Evolutionary conservation across 2,888 invertebrate genomes (phyloP), one percentile per base, ranked within the genome.

Genomic region (Tryphoninae sp.): DNA sequence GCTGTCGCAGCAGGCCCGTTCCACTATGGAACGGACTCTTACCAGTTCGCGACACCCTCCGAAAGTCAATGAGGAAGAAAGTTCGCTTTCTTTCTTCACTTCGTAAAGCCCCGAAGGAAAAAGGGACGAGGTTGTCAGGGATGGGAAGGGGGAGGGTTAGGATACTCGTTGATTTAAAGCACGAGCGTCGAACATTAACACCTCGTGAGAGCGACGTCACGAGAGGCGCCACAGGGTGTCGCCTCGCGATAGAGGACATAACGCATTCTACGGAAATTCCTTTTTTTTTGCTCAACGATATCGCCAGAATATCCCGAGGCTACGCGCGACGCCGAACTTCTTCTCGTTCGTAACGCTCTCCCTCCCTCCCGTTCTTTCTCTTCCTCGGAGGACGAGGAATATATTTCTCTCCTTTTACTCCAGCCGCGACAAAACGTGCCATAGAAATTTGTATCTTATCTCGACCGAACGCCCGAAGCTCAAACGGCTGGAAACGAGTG

Each of bases 371-470:
- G 19, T 19, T n/a, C 42, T 58, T n/a, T 33, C 40, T n/a, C 13
- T 2, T 6, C 51, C 49, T 62, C 68, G 33, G 67, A 71, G 51
- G n/a, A 22, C 16, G 51, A n/a, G 58, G 61, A 69, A 53, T 23
- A 2, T 33, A 6, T 33, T 7, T 33, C 6, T 26, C 51, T 61
- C 53, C 61, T 68, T 68, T 69, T 51, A 22, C 59, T 53, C 42
- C 19, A 26, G 40, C 42, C 51, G 11, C 16, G 68, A 49, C 62
- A 40, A 33, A 68, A 58, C 40, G 42, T 45, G 22, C 62, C 58
- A 58, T 69, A 77, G 72, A 82, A 77, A 79, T 73, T 55, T 64
- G 61, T 76, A 76, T 79, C 76, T 79, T 51, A 53, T 73, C 59
- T 11, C 42, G 7, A 33, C 69, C 42, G 53, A 72, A 76, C 33